These are phyloP conservation scores for Agrotis puta DNA, from an alignment of 2,888 invertebrate species.

Conservation along the genomic window DNA sequence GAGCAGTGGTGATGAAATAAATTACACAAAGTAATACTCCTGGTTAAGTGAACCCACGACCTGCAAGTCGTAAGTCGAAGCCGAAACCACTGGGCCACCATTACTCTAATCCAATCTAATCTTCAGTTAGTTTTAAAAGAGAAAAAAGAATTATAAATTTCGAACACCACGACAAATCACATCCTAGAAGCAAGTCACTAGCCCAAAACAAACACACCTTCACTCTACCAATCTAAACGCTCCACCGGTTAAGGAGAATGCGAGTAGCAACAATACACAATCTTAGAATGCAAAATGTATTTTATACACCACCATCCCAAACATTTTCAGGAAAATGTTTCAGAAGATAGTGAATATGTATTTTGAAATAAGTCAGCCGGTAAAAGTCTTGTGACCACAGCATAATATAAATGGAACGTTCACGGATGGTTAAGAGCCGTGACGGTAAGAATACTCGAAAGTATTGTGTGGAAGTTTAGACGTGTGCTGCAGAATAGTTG, in stretches of 20 bases:
- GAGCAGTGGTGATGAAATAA: too few species aligned
- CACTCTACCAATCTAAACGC: slow-evolving; percentile 2
- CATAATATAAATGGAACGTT: slow-evolving; percentile 41
- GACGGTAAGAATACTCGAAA: background rate
- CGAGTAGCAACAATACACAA: slow-evolving; percentile 31
- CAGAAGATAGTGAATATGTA: slow-evolving; percentile 7
- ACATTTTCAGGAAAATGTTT: slow-evolving; percentile 33
- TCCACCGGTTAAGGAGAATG: background rate
- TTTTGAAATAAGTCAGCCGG: slow-evolving; percentile 45
- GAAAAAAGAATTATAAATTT: too few species aligned
- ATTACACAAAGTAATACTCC: too few species aligned
- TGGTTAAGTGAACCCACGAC: too few species aligned
- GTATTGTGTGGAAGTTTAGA: background rate
- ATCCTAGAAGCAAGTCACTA: background rate
- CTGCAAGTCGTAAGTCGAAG: too few species aligned
- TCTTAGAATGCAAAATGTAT: slow-evolving; percentile 38
- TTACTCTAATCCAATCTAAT: too few species aligned
- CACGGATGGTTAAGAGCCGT: slow-evolving; percentile 4
- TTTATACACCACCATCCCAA: background rate
- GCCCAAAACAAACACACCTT: background rate
- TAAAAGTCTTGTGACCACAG: slow-evolving; percentile 19
- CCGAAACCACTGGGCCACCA: too few species aligned
- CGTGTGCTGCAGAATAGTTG: background rate
- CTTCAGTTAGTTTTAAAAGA: too few species aligned
- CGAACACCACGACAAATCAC: background rate